Conservation (phyloP, 35 echinoderm and acorn worm species). For the Diadema setosum region DNA sequence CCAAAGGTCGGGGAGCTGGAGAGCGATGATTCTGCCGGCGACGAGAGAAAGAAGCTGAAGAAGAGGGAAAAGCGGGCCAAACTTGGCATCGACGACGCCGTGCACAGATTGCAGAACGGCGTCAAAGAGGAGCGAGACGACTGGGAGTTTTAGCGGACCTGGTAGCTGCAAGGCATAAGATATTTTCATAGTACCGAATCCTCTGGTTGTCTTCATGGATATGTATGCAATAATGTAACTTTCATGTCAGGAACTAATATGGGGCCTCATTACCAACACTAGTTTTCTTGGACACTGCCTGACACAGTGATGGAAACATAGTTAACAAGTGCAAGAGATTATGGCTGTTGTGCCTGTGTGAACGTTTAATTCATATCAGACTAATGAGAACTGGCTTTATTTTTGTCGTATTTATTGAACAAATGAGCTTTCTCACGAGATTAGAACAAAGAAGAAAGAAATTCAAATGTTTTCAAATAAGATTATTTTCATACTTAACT, state of each 20-base stretch:
- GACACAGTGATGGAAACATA: background rate
- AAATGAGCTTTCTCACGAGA: background rate
- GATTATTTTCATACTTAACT: no score
- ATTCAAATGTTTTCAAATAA: no score
- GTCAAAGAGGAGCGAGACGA: slow-evolving; percentile 25
- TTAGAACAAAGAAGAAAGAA: no score
- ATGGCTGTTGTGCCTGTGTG: background rate
- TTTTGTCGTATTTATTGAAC: slow-evolving; percentile 3
- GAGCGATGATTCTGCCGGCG: no score
- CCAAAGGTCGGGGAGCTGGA: no score
- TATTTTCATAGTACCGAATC: no score
- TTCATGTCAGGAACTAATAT: background rate
- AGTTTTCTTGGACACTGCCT: no score
- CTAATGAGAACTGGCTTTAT: background rate
- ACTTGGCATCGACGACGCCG: background rate
- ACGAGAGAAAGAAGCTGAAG: background rate
- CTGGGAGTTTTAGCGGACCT: slow-evolving; percentile 40
- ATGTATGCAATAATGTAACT: background rate
- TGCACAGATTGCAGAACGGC: slow-evolving; percentile 42
- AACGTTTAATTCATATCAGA: background rate
- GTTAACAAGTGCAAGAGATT: background rate
- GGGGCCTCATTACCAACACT: background rate
- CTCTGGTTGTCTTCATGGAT: background rate
- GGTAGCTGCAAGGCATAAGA: no score
- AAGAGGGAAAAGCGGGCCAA: background rate